Percentiles rank a stretch among this genome's conserved stretches.
phyloP scores from a whole-genome alignment of 2,113 vertebrate species.

The Eudorcas thomsonii region DNA sequence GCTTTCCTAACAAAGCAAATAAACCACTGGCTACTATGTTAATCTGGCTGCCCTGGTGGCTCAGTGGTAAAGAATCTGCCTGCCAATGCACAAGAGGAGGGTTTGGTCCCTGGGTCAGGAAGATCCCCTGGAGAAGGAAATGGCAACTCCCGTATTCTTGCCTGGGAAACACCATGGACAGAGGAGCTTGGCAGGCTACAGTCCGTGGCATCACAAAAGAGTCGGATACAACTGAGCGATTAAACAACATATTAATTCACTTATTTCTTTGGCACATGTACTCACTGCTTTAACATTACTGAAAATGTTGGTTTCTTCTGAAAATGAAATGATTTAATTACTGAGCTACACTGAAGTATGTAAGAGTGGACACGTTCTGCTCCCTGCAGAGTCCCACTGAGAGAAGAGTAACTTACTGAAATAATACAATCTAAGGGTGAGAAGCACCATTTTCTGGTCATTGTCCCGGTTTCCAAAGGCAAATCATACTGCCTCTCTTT shows the following conservation, averaged over 20 bases:
- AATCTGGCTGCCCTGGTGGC: neutral
- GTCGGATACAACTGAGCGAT: accelerated
- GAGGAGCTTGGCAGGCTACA: neutral
- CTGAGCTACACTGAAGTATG: neutral
- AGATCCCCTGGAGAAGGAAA: neutral
- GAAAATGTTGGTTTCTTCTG: constrained; percentile 3
- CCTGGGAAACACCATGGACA: neutral
- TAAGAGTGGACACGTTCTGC: neutral
- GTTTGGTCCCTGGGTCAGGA: neutral
- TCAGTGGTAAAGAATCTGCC: neutral
- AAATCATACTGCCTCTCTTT: neutral
- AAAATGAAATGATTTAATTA: neutral
- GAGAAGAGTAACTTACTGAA: neutral
- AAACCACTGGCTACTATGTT: neutral
- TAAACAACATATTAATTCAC: neutral
- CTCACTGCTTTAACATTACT: neutral
- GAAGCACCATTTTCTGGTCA: neutral
- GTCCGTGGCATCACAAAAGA: neutral
- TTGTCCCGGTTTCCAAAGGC: neutral
- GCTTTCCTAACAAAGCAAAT: constrained; percentile 7
- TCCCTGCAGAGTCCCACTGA: neutral
- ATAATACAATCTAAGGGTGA: neutral
- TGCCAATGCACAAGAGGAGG: neutral
- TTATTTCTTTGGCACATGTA: neutral
- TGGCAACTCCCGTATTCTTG: neutral